Evolutionary conservation across 53 echinoderm and acorn worm species (phyloP).

Genomic region (Temnopleurus reevesii): DNA sequence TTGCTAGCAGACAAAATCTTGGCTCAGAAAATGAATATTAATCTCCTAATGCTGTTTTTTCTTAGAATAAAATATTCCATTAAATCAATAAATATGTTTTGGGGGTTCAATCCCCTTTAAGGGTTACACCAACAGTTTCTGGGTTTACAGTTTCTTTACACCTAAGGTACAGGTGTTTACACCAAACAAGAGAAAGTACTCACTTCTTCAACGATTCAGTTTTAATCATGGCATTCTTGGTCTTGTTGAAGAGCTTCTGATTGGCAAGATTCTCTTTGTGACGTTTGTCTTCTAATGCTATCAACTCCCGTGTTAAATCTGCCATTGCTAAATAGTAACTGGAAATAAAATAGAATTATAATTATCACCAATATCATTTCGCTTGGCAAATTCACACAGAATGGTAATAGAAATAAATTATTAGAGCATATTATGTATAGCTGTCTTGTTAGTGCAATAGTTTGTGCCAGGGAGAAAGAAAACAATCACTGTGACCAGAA

Average conservation of each 20-base stretch:
- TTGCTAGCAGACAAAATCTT: no score
- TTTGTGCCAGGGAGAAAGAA: no score
- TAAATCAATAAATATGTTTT: no score
- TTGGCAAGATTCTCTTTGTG: slow-evolving; percentile 66
- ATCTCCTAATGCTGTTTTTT: no score
- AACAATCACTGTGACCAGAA: no score
- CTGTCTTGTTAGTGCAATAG: neutral
- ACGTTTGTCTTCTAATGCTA: slow-evolving; percentile 76
- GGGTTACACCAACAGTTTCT: no score
- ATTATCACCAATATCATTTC: neutral
- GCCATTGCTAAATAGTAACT: slow-evolving; percentile 83
- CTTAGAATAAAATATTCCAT: no score
- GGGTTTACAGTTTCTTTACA: no score
- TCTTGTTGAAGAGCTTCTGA: slow-evolving; percentile 77
- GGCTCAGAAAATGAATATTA: no score
- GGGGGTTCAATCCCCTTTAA: no score
- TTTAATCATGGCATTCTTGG: slow-evolving; percentile 86
- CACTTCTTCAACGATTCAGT: slow-evolving; percentile 82
- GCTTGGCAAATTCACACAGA: neutral
- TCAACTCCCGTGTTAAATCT: slow-evolving; percentile 67
- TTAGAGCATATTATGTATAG: neutral
- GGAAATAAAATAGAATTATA: neutral
- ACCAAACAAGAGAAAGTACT: slow-evolving; percentile 20
- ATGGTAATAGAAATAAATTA: neutral
- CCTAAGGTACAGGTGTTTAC: no score